Conservation (phyloP, 2,888 invertebrate species). For the Luperina testacea region DNA sequence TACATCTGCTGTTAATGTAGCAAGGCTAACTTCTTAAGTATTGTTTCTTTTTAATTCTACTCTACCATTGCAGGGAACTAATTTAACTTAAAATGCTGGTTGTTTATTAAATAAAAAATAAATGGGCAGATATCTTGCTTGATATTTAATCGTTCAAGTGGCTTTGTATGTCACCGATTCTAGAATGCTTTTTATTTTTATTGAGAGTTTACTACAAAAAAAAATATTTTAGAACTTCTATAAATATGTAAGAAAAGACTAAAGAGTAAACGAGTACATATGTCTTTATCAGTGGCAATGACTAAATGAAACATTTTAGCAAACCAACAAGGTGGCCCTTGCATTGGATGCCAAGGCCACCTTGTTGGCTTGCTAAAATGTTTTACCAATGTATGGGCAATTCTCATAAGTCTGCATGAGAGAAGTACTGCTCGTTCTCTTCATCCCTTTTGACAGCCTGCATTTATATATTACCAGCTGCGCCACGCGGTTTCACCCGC, state of each 20-base stretch:
- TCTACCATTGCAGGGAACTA: background rate
- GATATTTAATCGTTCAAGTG: background rate
- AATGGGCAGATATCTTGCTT: background rate
- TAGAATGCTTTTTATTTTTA: slow-evolving; percentile 5
- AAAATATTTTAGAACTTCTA: background rate
- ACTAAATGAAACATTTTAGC: background rate
- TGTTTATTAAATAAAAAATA: background rate
- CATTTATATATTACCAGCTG: background rate
- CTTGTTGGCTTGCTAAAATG: background rate
- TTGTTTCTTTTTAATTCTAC: background rate
- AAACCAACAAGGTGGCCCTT: no score
- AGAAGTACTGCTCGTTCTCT: background rate
- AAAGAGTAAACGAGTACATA: background rate
- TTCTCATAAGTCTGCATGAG: background rate
- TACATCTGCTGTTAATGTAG: background rate
- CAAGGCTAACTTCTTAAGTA: slow-evolving; percentile 11
- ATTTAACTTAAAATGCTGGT: background rate
- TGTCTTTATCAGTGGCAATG: no score
- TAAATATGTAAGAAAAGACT: background rate
- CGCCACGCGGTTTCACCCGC: no score
- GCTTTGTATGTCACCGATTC: background rate
- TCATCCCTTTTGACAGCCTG: background rate
- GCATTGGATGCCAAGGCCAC: background rate
- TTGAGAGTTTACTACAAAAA: background rate
- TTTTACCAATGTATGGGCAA: no score